Percentiles rank a stretch among this genome's conserved stretches.
Evolutionary conservation across 2,797 vertebrate species (phyloP).

Genomic region (Myripristis jacobus): DNA sequence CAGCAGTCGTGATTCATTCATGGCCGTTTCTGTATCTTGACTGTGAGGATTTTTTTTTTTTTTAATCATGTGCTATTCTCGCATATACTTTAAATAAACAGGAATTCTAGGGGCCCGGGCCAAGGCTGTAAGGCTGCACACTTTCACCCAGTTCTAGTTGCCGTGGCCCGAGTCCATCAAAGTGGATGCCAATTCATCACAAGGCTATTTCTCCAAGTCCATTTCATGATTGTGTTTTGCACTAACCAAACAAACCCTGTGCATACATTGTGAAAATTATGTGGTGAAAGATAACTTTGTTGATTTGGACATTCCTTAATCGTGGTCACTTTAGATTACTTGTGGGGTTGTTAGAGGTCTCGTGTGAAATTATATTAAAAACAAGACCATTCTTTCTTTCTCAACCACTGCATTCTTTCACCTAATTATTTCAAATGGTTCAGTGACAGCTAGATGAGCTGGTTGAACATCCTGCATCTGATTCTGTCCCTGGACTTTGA

Average conservation of each 20-base stretch:
- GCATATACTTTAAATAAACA: conserved; percentile 35
- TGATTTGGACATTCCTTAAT: conserved; percentile 23
- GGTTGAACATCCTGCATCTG: conserved; percentile 63
- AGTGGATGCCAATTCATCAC: conserved; percentile 17
- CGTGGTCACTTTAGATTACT: not conserved
- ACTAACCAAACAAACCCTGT: conserved; percentile 1
- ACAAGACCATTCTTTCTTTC: conserved; percentile 22
- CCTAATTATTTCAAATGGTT: conserved; percentile 63
- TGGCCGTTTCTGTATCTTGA: conserved; percentile 2
- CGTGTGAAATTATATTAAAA: conserved; percentile 15
- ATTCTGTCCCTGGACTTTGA: conserved; percentile 83
- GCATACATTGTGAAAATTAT: not conserved
- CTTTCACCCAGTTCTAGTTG: conserved; percentile 19
- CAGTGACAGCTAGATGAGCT: conserved; percentile 58
- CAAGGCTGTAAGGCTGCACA: conserved; percentile 14
- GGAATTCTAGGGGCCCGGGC: not conserved
- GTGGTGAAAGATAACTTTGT: not conserved
- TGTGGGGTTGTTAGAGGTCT: not conserved
- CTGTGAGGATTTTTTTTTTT: conserved; percentile 7
- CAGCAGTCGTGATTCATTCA: conserved; percentile 24
- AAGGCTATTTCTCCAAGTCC: not conserved
- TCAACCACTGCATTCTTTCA: conserved; percentile 62
- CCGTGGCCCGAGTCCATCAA: not conserved
- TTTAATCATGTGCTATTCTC: conserved; percentile 10
- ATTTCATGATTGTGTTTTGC: not conserved